Base-by-base conservation (phyloP, 2,888 invertebrate genomes). In the Amiota minor region DNA sequence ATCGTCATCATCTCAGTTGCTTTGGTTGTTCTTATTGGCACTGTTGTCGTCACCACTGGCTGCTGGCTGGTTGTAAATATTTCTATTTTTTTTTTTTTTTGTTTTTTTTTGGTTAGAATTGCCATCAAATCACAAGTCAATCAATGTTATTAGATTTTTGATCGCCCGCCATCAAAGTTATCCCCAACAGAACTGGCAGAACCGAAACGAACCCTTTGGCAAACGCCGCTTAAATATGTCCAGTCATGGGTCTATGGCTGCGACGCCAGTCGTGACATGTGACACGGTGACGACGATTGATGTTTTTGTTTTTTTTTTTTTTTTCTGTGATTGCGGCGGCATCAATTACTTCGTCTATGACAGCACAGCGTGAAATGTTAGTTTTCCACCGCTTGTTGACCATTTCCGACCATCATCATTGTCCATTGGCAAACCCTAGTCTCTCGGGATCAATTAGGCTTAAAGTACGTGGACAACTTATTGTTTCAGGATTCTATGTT, bases 331-430 rank as follows among this genome's bases (percentile, higher is more conserved):
- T 45, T 62, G 18, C 84, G 84, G 87, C 86, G 87, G 86, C 87
- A 83, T 87, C 86, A 87, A 87, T 88, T 87, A 87, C 88, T 87
- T 85, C 84, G 81, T 83, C 82, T 85, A 85, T 88, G 88, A 88
- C 87, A 88, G 88, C 87, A 84, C 87, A 86, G 87, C 87, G 87
- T 87, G 88, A 88, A 87, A 88, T 88, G 88, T 86, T 86, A 14
- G 46, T 71, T 62, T 49, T 65, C 35, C 20, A 53, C n/a, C 4
- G 50, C 49, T 45, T 56, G 53, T 35, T 53, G 64, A 62, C 70
- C 70, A 62, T 70, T 73, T 59, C 45, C 62, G 50, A 71, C 65
- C 47, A n/a, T n/a, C 46, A 72, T 72, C 47, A n/a, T 50, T 2
- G 59, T 11, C 70, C 12, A 55, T 75, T 81, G 74, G 78, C 80